A percentile compares a stretch with the other conserved stretches of the same genome.
These are phyloP conservation scores for Sericinus montela DNA, from an alignment of 2,888 invertebrate species.

Conservation along the genomic window DNA sequence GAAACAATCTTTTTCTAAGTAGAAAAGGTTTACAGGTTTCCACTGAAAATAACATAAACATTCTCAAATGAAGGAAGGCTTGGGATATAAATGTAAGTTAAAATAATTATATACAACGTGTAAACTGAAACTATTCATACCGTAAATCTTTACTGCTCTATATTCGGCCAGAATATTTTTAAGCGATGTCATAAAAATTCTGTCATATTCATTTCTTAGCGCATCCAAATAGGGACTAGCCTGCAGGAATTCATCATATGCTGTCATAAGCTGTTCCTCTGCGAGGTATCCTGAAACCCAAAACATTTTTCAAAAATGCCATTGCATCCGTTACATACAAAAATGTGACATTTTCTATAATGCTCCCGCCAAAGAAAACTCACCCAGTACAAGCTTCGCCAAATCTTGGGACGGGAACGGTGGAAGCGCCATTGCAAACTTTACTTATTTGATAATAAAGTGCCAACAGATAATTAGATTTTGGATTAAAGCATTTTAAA, in stretches of 20 bases:
- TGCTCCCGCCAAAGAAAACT: constrained; percentile 65
- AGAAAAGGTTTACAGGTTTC: constrained; percentile 61
- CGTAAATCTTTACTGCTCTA: constrained; percentile 67
- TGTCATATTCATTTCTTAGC: constrained; percentile 66
- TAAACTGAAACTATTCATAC: constrained; percentile 34
- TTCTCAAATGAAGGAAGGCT: too few relatives aligned
- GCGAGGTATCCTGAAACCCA: constrained; percentile 61
- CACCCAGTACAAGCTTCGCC: constrained; percentile 70
- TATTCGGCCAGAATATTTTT: constrained; percentile 70
- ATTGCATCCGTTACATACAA: constrained; percentile 1
- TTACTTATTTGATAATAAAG: background rate
- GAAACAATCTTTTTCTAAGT: constrained; percentile 55
- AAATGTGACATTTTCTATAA: constrained; percentile 25
- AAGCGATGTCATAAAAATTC: constrained; percentile 71
- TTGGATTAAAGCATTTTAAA: constrained; percentile 1
- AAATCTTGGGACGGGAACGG: constrained; percentile 67
- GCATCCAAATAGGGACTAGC: constrained; percentile 70
- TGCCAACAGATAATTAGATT: background rate
- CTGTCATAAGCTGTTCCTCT: constrained; percentile 72
- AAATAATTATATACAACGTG: too few relatives aligned
- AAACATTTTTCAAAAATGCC: constrained; percentile 19
- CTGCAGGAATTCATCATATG: constrained; percentile 71
- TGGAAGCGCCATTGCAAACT: constrained; percentile 51
- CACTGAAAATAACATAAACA: constrained; percentile 46
- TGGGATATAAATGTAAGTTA: too few relatives aligned